Conservation (phyloP, 2,797 vertebrate genomes). For the Limnodromus scolopaceus region DNA sequence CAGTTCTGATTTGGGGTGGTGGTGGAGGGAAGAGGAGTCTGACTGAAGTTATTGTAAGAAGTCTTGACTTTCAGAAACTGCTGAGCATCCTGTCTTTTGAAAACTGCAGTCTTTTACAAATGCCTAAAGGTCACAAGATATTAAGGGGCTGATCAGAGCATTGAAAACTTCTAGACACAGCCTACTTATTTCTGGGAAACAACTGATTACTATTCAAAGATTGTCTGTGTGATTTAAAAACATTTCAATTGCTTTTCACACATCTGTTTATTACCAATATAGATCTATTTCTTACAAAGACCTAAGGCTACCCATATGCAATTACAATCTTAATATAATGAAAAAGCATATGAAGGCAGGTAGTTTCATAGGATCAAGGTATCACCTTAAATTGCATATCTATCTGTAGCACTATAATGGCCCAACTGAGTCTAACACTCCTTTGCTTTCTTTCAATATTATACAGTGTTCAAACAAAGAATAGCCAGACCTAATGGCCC, state of each 20-base stretch:
- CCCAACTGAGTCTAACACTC: neutral
- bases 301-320: neutral
- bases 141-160: neutral
- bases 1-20: neutral
- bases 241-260: neutral
- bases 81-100: neutral
- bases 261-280: neutral
- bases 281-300: neutral
- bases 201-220: neutral
- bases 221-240: neutral
- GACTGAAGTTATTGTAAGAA: neutral
- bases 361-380: neutral
- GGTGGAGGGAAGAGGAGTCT: neutral
- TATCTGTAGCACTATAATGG: neutral
- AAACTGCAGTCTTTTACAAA: neutral
- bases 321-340: neutral
- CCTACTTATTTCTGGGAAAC: neutral
- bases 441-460: constrained; percentile 61
- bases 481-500: constrained; percentile 74
- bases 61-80: neutral
- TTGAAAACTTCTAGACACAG: neutral
- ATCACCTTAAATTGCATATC: neutral
- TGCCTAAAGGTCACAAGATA: neutral
- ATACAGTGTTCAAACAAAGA: constrained; percentile 67
- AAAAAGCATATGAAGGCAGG: neutral